A percentile compares a stretch with the other conserved stretches of the same genome.
phyloP scores from a whole-genome alignment of 2,113 vertebrate genomes.

The Bujurquina vittata region DNA sequence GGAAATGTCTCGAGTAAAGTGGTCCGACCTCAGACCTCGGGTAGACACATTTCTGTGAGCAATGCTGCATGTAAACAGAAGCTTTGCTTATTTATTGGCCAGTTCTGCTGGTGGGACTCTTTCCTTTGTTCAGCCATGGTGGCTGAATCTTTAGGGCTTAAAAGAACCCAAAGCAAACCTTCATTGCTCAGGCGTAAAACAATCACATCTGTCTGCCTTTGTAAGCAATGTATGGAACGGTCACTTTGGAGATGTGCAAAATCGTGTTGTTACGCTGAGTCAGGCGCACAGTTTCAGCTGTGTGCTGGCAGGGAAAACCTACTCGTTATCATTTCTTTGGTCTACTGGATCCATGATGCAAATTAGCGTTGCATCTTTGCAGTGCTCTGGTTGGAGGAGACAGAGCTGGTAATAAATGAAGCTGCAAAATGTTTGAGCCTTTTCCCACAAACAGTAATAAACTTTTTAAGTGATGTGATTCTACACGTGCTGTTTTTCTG shows the following conservation, averaged over 20 bases:
- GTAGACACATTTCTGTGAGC: neutral
- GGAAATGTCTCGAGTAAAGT: neutral
- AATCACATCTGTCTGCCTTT: neutral
- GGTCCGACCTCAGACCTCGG: neutral
- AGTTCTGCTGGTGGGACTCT: neutral
- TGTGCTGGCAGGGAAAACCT: neutral
- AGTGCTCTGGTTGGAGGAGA: no score
- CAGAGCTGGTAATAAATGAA: no score
- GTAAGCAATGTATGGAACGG: neutral
- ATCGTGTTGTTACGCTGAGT: neutral
- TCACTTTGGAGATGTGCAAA: no score
- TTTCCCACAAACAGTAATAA: no score
- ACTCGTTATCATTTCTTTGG: neutral
- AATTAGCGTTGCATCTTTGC: no score
- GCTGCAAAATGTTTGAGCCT: no score
- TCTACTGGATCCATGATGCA: no score
- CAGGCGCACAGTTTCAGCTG: neutral
- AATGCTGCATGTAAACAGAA: neutral
- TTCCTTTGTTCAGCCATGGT: conserved; percentile 18
- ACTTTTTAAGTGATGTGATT: no score
- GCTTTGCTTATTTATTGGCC: neutral
- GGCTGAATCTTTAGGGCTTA: neutral
- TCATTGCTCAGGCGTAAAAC: neutral
- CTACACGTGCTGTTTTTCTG: neutral
- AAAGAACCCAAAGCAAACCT: conserved; percentile 5